A percentile compares a stretch with the other conserved stretches of the same genome.
Conservation (phyloP, 2,797 vertebrate species). For the Hippopotamyrus pictus region DNA sequence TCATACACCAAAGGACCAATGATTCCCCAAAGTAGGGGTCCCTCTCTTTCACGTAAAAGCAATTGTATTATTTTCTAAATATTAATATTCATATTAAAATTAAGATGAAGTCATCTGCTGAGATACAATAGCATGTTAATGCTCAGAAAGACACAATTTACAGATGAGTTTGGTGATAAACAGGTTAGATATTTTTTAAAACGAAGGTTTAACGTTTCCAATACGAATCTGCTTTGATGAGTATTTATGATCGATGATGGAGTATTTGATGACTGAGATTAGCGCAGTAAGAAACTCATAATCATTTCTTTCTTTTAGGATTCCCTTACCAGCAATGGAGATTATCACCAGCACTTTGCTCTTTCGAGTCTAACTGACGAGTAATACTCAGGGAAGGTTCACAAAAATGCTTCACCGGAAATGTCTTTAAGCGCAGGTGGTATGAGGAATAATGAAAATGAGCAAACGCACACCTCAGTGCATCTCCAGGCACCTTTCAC, state of each 20-base stretch:
- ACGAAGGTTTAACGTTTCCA: not conserved
- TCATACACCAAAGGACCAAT: not conserved
- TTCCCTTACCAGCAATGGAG: not conserved
- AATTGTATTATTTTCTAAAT: not conserved
- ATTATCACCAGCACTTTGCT: not conserved
- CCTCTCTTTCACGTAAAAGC: not conserved
- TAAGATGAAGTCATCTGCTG: not conserved
- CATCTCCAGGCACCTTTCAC: not conserved
- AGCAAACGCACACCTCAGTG: conserved; percentile 19
- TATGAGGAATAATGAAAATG: conserved; percentile 14
- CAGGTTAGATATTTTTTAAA: not conserved
- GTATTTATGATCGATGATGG: not conserved
- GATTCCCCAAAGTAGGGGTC: not conserved
- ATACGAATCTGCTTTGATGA: not conserved
- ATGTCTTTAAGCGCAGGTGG: not conserved
- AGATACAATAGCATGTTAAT: not conserved
- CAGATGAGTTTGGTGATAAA: not conserved
- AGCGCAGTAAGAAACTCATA: not conserved
- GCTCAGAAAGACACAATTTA: not conserved
- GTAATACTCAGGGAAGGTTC: not conserved
- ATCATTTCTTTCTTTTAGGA: not conserved
- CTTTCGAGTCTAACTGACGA: not conserved
- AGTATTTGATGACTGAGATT: not conserved
- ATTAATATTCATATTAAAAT: not conserved
- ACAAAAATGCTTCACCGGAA: not conserved